Evolutionary conservation across 2,113 vertebrate species (phyloP).

Genomic region (Meles meles): DNA sequence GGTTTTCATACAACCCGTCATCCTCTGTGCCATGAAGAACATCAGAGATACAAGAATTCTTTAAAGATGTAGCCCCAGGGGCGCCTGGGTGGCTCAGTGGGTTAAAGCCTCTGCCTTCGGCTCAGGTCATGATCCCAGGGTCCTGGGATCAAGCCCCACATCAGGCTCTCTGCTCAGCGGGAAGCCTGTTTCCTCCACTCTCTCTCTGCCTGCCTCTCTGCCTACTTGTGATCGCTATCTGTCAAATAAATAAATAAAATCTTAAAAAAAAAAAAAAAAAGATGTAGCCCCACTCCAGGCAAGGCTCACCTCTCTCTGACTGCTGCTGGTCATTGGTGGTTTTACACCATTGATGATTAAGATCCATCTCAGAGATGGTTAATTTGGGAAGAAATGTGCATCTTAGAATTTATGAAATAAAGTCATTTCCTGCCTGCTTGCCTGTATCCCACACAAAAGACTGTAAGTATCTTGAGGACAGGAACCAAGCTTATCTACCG

Average conservation of each 20-base stretch:
- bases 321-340: not conserved
- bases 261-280: too few relatives aligned
- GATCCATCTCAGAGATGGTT: not conserved
- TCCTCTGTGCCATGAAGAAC: not conserved
- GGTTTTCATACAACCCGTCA: not conserved
- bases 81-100: too few relatives aligned
- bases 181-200: too few relatives aligned
- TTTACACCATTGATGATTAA: not conserved
- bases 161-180: too few relatives aligned
- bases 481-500: not conserved
- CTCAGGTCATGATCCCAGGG: too few relatives aligned
- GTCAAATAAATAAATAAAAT: too few relatives aligned
- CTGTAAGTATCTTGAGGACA: not conserved
- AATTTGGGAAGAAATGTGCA: not conserved
- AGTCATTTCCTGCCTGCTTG: not conserved
- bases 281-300: not conserved
- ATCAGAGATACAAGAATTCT: not conserved
- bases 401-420: not conserved
- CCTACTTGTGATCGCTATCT: too few relatives aligned
- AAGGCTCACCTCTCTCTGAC: not conserved
- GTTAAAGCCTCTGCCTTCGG: too few relatives aligned
- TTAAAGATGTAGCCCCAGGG: not conserved
- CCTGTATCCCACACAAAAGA: not conserved
- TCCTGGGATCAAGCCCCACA: too few relatives aligned
- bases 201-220: too few relatives aligned